Conservation (phyloP, 2,113 vertebrate genomes). For the Scartelaos histophorus region DNA sequence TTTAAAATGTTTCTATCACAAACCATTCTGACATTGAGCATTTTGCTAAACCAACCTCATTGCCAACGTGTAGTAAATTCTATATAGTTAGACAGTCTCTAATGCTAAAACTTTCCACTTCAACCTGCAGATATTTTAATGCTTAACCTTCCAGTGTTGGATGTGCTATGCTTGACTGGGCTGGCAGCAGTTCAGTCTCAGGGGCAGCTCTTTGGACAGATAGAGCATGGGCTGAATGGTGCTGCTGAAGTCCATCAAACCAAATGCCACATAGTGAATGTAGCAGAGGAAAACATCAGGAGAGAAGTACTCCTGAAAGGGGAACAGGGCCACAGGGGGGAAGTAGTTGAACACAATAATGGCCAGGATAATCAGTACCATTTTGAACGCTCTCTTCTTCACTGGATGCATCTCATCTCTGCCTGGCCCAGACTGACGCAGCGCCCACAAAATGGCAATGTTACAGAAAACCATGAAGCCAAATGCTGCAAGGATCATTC, state of each 20-base stretch:
- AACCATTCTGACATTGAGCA: no score
- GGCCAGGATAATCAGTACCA: slow-evolving; percentile 76
- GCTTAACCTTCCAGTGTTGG: no score
- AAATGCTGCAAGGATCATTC: slow-evolving; percentile 70
- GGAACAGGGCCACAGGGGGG: slow-evolving; percentile 76
- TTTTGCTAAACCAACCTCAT: background rate
- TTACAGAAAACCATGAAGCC: slow-evolving; percentile 79
- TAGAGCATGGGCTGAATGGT: slow-evolving; percentile 79
- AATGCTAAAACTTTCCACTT: no score
- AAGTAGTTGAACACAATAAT: slow-evolving; percentile 80
- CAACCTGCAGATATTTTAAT: no score
- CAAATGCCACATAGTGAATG: slow-evolving; percentile 69
- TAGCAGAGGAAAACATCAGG: slow-evolving; percentile 64
- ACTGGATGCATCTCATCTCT: slow-evolving; percentile 75
- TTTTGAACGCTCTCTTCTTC: slow-evolving; percentile 79
- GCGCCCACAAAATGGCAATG: slow-evolving; percentile 65
- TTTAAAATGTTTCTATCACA: no score
- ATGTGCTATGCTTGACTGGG: background rate
- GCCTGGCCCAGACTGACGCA: slow-evolving; percentile 60
- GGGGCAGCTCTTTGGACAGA: slow-evolving; percentile 62
- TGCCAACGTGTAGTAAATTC: background rate
- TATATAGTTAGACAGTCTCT: no score
- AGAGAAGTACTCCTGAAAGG: slow-evolving; percentile 71
- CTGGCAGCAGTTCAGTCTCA: slow-evolving; percentile 39
- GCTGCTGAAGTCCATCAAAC: slow-evolving; percentile 80